Evolutionary conservation across 2,113 vertebrate species (phyloP).

Genomic region (human): DNA sequence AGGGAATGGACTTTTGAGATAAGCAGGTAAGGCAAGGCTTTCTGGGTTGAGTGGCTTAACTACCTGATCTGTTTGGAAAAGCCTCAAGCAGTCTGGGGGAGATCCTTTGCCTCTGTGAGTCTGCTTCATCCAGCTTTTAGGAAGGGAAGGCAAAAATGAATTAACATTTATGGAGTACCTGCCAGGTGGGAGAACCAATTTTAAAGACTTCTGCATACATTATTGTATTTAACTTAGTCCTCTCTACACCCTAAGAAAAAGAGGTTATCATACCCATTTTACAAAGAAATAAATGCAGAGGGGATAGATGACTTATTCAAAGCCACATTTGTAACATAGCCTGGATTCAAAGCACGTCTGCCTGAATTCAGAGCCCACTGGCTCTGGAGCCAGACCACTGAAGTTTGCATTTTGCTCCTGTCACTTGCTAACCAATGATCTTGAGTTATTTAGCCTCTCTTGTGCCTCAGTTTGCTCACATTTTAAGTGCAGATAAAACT

Average conservation of each 20-base stretch:
- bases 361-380: background rate
- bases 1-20: constrained; percentile 51
- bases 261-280: background rate
- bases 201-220: background rate
- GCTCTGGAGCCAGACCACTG: background rate
- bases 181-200: background rate
- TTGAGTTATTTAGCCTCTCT: background rate
- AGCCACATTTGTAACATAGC: background rate
- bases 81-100: background rate
- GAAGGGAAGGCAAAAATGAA: background rate
- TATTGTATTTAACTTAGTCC: background rate
- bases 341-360: background rate
- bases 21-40: constrained; percentile 19
- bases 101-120: background rate
- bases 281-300: background rate
- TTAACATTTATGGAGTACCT: background rate
- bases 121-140: background rate
- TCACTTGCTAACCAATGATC: background rate
- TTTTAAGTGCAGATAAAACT: background rate
- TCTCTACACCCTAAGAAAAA: background rate
- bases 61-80: background rate
- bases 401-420: constrained; percentile 29
- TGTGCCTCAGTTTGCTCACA: constrained; percentile 9
- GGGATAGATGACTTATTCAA: background rate
- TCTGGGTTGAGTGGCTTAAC: background rate